A percentile compares a stretch with the other conserved stretches of the same genome.
Conservation (phyloP, 2,888 invertebrate species). For the Polydrusus tereticollis region DNA sequence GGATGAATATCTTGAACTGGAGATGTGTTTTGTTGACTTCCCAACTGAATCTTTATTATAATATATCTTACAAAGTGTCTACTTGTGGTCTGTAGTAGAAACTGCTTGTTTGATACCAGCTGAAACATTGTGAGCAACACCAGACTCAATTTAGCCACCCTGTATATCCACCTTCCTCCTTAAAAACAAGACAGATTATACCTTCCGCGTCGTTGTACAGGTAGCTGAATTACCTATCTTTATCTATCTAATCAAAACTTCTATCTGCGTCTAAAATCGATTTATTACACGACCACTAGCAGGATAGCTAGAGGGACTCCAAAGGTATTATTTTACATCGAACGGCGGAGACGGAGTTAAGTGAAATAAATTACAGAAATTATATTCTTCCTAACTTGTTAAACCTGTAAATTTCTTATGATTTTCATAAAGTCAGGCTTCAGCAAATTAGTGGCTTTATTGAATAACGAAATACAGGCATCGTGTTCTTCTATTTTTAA, state of each 20-base stretch:
- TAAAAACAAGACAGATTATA: conserved; percentile 22
- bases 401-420: conserved; percentile 25
- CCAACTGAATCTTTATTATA: too few species aligned
- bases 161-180: not conserved
- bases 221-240: conserved; percentile 28
- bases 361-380: conserved; percentile 40
- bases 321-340: conserved; percentile 38
- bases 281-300: conserved; percentile 22
- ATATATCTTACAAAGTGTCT: too few species aligned
- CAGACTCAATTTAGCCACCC: not conserved
- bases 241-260: conserved; percentile 27
- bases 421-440: conserved; percentile 21
- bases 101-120: too few species aligned
- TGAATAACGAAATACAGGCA: not conserved
- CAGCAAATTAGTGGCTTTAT: not conserved
- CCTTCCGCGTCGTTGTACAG: conserved; percentile 12
- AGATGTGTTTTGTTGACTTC: too few species aligned
- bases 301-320: conserved; percentile 15
- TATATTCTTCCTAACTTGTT: conserved; percentile 30
- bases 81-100: too few species aligned
- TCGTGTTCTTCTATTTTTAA: not conserved
- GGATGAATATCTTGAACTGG: too few species aligned
- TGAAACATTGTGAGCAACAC: not conserved
- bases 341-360: conserved; percentile 28
- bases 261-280: conserved; percentile 25